Evolutionary conservation across 2,888 invertebrate species (phyloP), one percentile per base, ranked within the genome.

Genomic region (Macaria notata): DNA sequence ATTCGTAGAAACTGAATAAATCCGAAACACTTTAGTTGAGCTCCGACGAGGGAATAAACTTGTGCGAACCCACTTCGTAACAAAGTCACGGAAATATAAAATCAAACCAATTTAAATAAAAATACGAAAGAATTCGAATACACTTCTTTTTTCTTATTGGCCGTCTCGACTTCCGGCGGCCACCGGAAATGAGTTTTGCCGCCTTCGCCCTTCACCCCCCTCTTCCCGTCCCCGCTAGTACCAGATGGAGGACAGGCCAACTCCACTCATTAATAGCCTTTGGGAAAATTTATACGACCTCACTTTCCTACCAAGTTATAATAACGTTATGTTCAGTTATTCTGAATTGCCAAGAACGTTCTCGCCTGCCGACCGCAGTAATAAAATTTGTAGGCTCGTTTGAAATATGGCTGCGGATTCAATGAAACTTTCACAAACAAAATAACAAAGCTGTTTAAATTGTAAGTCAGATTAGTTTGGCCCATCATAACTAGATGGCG

Each of bases 141-240:
- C 71, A 78, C 79, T 83, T 86, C 79, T 83, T 86, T 86, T 86
- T 85, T 78, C 81, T 87, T 84, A 88, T 86, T 88, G 87, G 82
- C 78, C 78, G 78, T 75, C 79, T 77, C 67, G 75, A 72, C 81
- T 84, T 86, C 85, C 86, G 84, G 69, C 80, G 79, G 73, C 82
- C 74, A 72, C 80, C 80, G 90, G 90, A 91, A 90, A 90, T 91
- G 89, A 90, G 88, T 85, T 88, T 83, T 76, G 66, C 82, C 75
- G 66, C 76, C 74, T 70, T 69, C 62, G 54, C 65, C 67, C 67
- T 19, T 19, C 19, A 2, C 19, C 19, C 68, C 54, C 55, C 38
- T 46, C 63, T 65, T 46, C 60, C 61, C 57, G 63, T 65, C 66
- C 62, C 66, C 73, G 63, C 62, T 64, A 62, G 46, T 54, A 39